phyloP scores from a whole-genome alignment of 1,140 invertebrate genomes.

The Eriocheir sinensis region DNA sequence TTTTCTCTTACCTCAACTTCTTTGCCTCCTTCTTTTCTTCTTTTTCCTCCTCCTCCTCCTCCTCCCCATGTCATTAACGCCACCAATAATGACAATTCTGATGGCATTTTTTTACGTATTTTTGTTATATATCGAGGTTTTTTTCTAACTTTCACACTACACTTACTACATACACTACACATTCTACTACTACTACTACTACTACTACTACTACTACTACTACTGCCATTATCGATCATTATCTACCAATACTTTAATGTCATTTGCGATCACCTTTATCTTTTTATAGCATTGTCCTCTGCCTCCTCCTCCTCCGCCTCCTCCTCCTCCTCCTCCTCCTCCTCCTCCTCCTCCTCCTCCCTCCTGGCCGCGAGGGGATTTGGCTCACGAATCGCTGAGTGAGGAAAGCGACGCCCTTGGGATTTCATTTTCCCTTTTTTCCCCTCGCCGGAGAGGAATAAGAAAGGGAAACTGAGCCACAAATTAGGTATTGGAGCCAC shows the following conservation, averaged over 20 bases:
- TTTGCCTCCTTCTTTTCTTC: not conserved
- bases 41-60: not conserved
- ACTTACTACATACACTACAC: too few species aligned
- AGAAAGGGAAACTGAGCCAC: not conserved
- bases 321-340: not conserved
- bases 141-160: too few species aligned
- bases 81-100: too few species aligned
- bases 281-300: too few species aligned
- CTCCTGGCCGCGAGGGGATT: not conserved
- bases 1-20: too few species aligned
- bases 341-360: not conserved
- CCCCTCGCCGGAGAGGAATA: not conserved
- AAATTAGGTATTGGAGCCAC: not conserved
- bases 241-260: too few species aligned
- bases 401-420: not conserved
- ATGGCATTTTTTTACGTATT: too few species aligned
- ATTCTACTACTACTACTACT: not conserved
- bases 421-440: slow-evolving; percentile 26
- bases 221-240: too few species aligned
- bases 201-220: not conserved
- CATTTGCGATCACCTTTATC: too few species aligned
- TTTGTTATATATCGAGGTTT: too few species aligned
- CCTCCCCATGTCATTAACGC: too few species aligned
- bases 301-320: not conserved
- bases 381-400: not conserved